Conservation (phyloP, 2,888 invertebrate species). For the Eilema caniola region DNA sequence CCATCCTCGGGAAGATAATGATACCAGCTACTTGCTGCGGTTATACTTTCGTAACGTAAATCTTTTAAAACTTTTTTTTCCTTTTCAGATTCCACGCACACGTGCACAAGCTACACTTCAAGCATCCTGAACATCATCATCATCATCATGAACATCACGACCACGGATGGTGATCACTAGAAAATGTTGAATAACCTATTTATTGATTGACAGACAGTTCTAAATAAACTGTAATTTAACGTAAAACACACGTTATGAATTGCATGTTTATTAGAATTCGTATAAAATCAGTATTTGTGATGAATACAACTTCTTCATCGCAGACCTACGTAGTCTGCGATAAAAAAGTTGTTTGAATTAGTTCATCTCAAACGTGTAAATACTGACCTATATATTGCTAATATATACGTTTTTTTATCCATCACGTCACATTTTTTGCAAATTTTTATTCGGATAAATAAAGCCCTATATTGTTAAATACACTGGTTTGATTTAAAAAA, state of each 20-base stretch:
- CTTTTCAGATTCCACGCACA: background rate
- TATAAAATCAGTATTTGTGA: background rate
- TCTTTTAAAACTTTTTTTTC: background rate
- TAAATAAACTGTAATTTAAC: background rate
- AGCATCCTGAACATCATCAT: background rate
- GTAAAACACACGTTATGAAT: background rate
- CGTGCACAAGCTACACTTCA: background rate
- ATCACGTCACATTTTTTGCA: background rate
- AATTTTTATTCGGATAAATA: background rate
- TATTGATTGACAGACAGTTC: background rate
- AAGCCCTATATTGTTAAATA: background rate
- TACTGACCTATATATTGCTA: conserved; percentile 2
- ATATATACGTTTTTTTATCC: conserved; percentile 1
- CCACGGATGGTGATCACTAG: background rate
- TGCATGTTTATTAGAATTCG: conserved; percentile 6
- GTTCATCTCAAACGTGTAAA: conserved; percentile 2
- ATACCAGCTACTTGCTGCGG: conserved; percentile 77
- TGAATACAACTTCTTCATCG: background rate
- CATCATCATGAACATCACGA: background rate
- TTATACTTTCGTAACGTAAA: background rate
- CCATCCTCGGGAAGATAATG: too few species aligned
- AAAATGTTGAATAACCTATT: background rate
- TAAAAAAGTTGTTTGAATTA: background rate
- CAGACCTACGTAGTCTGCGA: background rate
- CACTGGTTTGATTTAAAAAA: too few species aligned